These are phyloP conservation scores for Galleria mellonella DNA, from an alignment of 1,140 invertebrate species.

Conservation along the genomic window DNA sequence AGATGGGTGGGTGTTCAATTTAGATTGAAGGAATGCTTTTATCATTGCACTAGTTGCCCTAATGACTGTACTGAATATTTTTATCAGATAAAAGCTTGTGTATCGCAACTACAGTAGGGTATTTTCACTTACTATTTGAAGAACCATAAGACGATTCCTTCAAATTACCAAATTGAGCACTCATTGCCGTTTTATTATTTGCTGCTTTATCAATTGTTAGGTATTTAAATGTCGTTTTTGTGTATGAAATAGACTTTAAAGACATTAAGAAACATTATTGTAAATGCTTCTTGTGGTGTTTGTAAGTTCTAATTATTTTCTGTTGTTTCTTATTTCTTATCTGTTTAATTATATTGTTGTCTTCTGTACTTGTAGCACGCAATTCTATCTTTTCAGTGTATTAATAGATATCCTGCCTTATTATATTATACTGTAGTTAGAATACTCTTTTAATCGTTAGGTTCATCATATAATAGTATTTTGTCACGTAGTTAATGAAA, in stretches of 20 bases:
- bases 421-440: too few relatives aligned
- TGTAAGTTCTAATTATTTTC: too few relatives aligned
- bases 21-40: conserved; percentile 47
- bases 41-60: conserved; percentile 18
- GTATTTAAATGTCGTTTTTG: too few relatives aligned
- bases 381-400: too few relatives aligned
- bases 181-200: conserved; percentile 51
- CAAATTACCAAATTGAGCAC: conserved; percentile 61
- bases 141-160: conserved; percentile 48
- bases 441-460: too few relatives aligned
- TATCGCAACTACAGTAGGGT: conserved; percentile 14
- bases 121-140: conserved; percentile 19
- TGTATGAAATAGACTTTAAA: too few relatives aligned
- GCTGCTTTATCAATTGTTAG: conserved; percentile 18
- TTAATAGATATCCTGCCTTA: too few relatives aligned
- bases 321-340: too few relatives aligned
- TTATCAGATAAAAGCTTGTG: conserved; percentile 6
- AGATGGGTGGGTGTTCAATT: conserved; percentile 71
- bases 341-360: too few relatives aligned
- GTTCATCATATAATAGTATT: too few relatives aligned
- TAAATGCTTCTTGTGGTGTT: conserved; percentile 9
- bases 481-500: too few relatives aligned
- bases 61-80: conserved; percentile 3
- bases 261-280: background rate
- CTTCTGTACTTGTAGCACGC: too few relatives aligned